Evolutionary conservation across 2,113 vertebrate genomes (phyloP).

Genomic region (Salvelinus alpinus): DNA sequence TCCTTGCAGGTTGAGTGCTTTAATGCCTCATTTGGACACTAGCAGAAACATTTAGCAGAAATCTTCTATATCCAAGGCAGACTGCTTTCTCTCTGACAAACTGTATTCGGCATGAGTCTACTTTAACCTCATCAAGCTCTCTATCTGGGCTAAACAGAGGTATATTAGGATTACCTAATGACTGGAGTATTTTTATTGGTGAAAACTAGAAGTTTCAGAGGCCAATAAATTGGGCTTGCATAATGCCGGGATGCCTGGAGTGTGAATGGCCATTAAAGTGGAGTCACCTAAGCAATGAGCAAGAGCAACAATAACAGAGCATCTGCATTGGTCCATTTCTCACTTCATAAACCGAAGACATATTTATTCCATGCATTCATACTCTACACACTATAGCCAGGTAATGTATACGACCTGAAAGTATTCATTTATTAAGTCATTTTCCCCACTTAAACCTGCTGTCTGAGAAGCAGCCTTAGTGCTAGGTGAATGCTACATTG

Average conservation of each 20-base stretch:
- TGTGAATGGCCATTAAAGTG: constrained; percentile 59
- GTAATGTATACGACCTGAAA: constrained; percentile 49
- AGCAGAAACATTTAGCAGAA: too few relatives aligned
- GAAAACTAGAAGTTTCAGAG: constrained; percentile 47
- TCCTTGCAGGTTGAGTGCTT: constrained; percentile 50
- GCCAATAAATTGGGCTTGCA: constrained; percentile 52
- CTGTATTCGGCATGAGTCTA: constrained; percentile 24
- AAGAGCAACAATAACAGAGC: constrained; percentile 44
- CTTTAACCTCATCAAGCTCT: constrained; percentile 40
- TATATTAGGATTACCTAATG: constrained; percentile 47
- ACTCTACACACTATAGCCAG: constrained; percentile 43
- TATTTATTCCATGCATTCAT: constrained; percentile 66
- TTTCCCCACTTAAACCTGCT: constrained; percentile 44
- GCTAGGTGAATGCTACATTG: constrained; percentile 34
- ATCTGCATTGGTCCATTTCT: constrained; percentile 63
- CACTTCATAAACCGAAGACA: constrained; percentile 65
- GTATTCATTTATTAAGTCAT: constrained; percentile 58
- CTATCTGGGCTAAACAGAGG: constrained; percentile 25
- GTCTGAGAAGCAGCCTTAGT: constrained; percentile 40
- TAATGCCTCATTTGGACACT: constrained; percentile 65
- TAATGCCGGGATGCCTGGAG: constrained; percentile 42
- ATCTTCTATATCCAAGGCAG: too few relatives aligned
- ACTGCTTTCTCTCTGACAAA: constrained; percentile 22
- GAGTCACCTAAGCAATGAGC: constrained; percentile 59
- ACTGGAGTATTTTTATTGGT: constrained; percentile 45